Evolutionary conservation across 2,888 invertebrate genomes (phyloP), one percentile per base, ranked within the genome.

Genomic region (Cheilosia urbana): DNA sequence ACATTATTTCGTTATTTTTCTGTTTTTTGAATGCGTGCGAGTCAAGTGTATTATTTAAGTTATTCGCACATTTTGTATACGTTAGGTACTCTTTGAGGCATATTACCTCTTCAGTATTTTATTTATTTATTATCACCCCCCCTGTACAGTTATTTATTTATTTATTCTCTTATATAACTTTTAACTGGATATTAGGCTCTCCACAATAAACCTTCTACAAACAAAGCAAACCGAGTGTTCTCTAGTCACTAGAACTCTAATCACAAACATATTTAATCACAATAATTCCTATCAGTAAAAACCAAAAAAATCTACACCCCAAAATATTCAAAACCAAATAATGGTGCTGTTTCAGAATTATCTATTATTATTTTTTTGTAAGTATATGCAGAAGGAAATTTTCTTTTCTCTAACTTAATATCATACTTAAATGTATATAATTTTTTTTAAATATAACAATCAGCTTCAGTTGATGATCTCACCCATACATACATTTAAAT

Each of bases 171-270:
- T 71, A 17, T 30, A 15, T 27, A 24, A 4, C 45, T 76, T 76
- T 63, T 85, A 80, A 71, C 76, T 71, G 80, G 66, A 66, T 72
- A 80, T 77, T 77, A 85, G 66, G 85, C 81, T 81, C 68, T 76
- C 76, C 76, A 63, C 69, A 71, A 71, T 45, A 84, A 81, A 37
- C 55, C 47, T 71, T 66, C 47, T 76, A 82, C 72, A 77, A 85
- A 69, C 76, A 79, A 87, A 76, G 60, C 68, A 87, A 87, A 88
- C 88, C 89, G 90, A 90, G 90, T 90, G 89, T 89, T 89, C 89
- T 90, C 90, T 90, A 90, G 90, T 90, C 90, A 90, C 89, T 90
- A 89, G 89, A 89, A 88, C 57, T 87, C 88, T 90, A 89, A 88
- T 88, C 57, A 87, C 88, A 89, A 89, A 87, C 88, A 88, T 88